Evolutionary conservation across 2,797 vertebrate species (phyloP).

Genomic region (Gymnothorax reevesii): DNA sequence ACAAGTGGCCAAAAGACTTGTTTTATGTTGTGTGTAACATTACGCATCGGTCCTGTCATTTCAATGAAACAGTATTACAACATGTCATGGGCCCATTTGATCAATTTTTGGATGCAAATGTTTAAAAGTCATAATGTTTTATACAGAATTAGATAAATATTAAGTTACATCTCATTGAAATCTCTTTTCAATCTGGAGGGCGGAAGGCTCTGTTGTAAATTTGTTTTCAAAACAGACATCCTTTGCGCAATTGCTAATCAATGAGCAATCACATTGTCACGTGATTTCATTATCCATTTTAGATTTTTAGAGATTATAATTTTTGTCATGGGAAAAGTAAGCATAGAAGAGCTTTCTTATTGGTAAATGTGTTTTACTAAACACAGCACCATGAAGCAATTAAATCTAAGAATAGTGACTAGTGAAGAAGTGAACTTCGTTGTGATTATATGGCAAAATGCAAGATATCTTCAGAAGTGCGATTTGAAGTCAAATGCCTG

Average conservation of each 20-base stretch:
- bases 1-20: conserved; percentile 38
- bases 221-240: neutral
- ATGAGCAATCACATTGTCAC: neutral
- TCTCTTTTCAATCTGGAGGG: neutral
- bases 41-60: neutral
- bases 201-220: neutral
- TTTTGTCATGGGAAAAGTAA: no score
- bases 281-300: neutral
- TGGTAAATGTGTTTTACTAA: no score
- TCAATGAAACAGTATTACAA: conserved; percentile 12
- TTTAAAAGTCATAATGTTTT: neutral
- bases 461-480: no score
- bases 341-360: no score
- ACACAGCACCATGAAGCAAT: no score
- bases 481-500: no score
- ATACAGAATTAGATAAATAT: neutral
- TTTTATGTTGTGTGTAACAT: conserved; percentile 8
- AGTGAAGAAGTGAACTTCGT: no score
- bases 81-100: neutral
- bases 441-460: no score
- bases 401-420: no score
- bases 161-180: neutral
- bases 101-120: neutral
- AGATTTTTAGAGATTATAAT: neutral
- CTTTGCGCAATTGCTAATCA: neutral